Percentiles rank a stretch among this genome's conserved stretches.
phyloP scores from a whole-genome alignment of 1,140 invertebrate species.

The Oscheius sp. region DNA sequence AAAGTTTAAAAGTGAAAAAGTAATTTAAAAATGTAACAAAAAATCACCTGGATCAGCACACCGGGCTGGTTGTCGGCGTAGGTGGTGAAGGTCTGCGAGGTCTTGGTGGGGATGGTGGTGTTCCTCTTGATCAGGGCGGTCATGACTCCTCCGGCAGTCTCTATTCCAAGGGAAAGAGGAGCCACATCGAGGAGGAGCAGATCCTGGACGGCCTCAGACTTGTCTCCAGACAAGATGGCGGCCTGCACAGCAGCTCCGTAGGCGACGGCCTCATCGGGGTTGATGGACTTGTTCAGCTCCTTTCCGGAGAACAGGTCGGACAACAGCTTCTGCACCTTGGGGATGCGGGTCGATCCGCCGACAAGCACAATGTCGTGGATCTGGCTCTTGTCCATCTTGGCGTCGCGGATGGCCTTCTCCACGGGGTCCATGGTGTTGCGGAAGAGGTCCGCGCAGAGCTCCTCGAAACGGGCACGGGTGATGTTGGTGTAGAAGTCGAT shows the following conservation, averaged over 20 bases:
- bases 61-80: constrained; percentile 95
- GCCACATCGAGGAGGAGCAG: constrained; percentile 87
- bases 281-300: constrained; percentile 83
- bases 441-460: constrained; percentile 86
- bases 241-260: constrained; percentile 63
- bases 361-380: constrained; percentile 88
- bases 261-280: constrained; percentile 65
- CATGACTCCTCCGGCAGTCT: constrained; percentile 94
- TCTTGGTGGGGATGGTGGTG: constrained; percentile 91
- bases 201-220: constrained; percentile 86
- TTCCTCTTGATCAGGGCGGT: constrained; percentile 85
- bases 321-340: constrained; percentile 85
- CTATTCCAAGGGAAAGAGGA: constrained; percentile 89
- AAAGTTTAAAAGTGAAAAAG: too few species aligned
- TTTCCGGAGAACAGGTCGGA: constrained; percentile 81
- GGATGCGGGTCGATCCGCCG: constrained; percentile 94
- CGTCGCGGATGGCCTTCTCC: constrained; percentile 86
- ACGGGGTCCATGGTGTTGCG: constrained; percentile 86
- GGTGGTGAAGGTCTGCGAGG: constrained; percentile 92
- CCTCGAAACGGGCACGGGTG: constrained; percentile 88
- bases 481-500: constrained; percentile 94
- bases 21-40: too few species aligned
- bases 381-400: constrained; percentile 81
- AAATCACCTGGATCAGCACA: constrained; percentile 63
- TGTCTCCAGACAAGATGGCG: constrained; percentile 84